Base-by-base conservation (phyloP, 2,888 invertebrate species). In the Pimpla rufipes region DNA sequence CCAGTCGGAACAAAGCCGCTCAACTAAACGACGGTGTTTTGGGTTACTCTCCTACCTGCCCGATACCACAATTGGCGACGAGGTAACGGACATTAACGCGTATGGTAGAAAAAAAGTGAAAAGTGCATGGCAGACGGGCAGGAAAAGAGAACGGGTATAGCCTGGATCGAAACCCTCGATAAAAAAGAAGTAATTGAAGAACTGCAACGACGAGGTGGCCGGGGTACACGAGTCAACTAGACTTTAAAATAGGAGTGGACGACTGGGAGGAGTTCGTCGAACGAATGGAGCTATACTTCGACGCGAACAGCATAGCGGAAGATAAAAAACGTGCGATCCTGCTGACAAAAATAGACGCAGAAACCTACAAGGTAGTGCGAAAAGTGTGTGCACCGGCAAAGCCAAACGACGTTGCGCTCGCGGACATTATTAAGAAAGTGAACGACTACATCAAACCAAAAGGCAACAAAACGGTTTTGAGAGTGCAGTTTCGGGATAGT, bases 211-310 rank as follows among this genome's bases (percentile, higher is more conserved):
- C 67, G 21, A 29, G 18, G 16, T n/a, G 42, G 1, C 67, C 66
- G 47, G 68, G 18, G 23, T 68, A 68, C 8, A 68, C 68, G 50
- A 68, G 47, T 23, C 47, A 68, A 23, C 5, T 68, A n/a, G 68
- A 45, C 18, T 68, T 68, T 4, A 37, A 50, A 67, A 66, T 23
- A 2, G 78, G 82, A 62, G 52, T 35, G 7, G 62, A 80, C 67
- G 83, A 83, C 0, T 83, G 79, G 79, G 82, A 83, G 18, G 29
- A 77, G 37, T 84, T 78, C 62, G 68, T 84, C 1, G 83, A 83
- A 13, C 40, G 83, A 16, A 57, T 85, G 8, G 82, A 84, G 8
- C 47, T 74, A 2, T 79, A 83, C 18, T 83, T 83, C 29, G 73
- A 70, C n/a, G 79, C 81, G 1, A 81, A 81, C 13, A 70, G 16